Evolutionary conservation across 2,113 vertebrate genomes (phyloP), one percentile per base, ranked within the genome.

Genomic region (Bostrychus sinensis): DNA sequence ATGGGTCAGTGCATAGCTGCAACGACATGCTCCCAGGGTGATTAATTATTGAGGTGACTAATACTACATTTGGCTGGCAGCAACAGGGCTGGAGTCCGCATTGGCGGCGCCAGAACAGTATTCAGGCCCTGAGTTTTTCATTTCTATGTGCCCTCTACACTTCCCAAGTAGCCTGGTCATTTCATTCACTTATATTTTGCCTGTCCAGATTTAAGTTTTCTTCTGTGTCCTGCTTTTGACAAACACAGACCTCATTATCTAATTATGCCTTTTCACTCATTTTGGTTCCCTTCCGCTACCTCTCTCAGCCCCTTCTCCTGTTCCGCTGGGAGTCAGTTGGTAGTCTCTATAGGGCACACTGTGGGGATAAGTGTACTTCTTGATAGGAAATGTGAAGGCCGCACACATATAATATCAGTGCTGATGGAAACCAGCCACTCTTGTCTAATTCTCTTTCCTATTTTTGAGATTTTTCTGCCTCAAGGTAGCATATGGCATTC

Each of bases 41-140:
- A 92, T 92, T 92, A 87, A 93, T 91, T 92, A 92, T 92, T 92
- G 70, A 92, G 88, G 85, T 91, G 88, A 91, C 87, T 90, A 92
- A 93, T 91, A 86, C 87, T 88, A 85, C 81, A 91, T 91, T 91
- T 89, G 78, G 85, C 86, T 88, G 82, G 75, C 72, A 90, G 86
- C 82, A 74, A 63, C 56, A 74, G 71, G 81, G 80, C 75, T 83
- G 82, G 74, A 69, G 86, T 87, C 77, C 84, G 85, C 72, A 82
- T 81, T 80, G 80, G 77, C 78, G 84, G 86, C 73, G 83, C 76
- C 86, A 81, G 70, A 81, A 82, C 75, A 81, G 82, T 85, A 88
- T 84, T 86, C 78, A 84, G 73, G 43, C 67, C 43, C 63, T 81
- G 60, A 64, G 68, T 86, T 58, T 78, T 84, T 81, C 69, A 80